A percentile compares a stretch with the other conserved stretches of the same genome.
These are phyloP conservation scores for Zoanthus gigantus DNA, from an alignment of 92 coral and sea anemone species.

Conservation along the genomic window DNA sequence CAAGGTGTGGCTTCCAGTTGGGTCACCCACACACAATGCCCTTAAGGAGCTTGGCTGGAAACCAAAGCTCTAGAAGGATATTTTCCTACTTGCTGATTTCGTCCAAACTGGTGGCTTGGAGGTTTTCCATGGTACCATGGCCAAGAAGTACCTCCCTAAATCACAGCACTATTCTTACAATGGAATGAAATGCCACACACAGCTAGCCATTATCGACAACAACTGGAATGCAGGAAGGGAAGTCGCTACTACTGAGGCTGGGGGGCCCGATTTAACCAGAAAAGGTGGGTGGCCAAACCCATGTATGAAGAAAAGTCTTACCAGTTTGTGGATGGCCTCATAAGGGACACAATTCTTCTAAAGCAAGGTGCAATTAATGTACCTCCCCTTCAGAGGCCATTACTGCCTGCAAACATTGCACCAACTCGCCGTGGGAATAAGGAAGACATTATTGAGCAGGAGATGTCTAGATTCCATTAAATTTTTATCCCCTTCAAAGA, in stretches of 20 bases:
- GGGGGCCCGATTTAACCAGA: conserved; percentile 23
- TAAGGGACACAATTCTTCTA: too few species aligned
- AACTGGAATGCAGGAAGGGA: conserved; percentile 36
- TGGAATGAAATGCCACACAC: conserved; percentile 30
- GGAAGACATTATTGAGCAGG: too few species aligned
- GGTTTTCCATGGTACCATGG: conserved; percentile 41
- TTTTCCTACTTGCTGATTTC: conserved; percentile 37
- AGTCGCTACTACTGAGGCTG: conserved; percentile 25
- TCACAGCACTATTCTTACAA: conserved; percentile 37
- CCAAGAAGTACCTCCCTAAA: conserved; percentile 25
- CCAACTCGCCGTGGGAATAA: too few species aligned
- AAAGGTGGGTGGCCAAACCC: conserved; percentile 29
- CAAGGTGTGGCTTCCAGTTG: too few species aligned
- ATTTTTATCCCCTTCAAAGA: too few species aligned
- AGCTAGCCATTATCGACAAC: conserved; percentile 34
- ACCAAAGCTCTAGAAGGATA: neutral
- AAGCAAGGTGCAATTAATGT: too few species aligned
- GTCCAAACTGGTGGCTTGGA: conserved; percentile 36
- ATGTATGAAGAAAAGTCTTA: conserved; percentile 16
- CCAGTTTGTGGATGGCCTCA: too few species aligned
- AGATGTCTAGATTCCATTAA: too few species aligned
- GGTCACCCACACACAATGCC: too few species aligned
- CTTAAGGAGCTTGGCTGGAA: too few species aligned
- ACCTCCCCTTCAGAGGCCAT: too few species aligned
- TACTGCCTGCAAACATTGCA: too few species aligned